phyloP scores from a whole-genome alignment of 2,888 invertebrate genomes.

The Volucella inflata region DNA sequence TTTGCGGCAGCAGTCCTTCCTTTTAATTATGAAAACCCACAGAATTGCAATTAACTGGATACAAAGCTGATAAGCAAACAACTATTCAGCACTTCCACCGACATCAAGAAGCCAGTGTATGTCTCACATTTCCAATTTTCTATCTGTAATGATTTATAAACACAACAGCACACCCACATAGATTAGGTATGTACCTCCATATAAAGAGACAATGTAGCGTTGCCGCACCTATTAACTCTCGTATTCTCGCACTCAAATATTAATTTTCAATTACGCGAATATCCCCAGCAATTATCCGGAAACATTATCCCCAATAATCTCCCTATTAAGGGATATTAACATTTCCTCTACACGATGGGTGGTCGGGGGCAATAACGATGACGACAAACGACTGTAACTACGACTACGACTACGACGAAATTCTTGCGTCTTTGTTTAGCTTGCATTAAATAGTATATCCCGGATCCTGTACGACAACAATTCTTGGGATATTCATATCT shows the following conservation, averaged over 20 bases:
- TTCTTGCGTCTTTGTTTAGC: slow-evolving; percentile 62
- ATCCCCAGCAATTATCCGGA: slow-evolving; percentile 73
- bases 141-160: slow-evolving; percentile 46
- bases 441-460: slow-evolving; percentile 70
- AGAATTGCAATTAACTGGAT: slow-evolving; percentile 54
- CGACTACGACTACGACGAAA: slow-evolving; percentile 38
- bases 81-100: slow-evolving; percentile 45
- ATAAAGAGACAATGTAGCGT: not conserved
- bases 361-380: not conserved
- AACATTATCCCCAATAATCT: slow-evolving; percentile 74
- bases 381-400: not conserved
- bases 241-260: slow-evolving; percentile 66
- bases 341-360: slow-evolving; percentile 65
- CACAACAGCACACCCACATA: slow-evolving; percentile 7
- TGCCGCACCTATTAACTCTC: slow-evolving; percentile 13
- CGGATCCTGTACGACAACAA: slow-evolving; percentile 48
- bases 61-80: slow-evolving; percentile 40
- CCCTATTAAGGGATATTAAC: slow-evolving; percentile 75
- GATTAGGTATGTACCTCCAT: slow-evolving; percentile 7
- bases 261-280: slow-evolving; percentile 75
- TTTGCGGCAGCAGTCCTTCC: not conserved
- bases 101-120: slow-evolving; percentile 9
- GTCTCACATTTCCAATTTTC: slow-evolving; percentile 40
- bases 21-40: slow-evolving; percentile 60
- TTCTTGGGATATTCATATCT: slow-evolving; percentile 52